These are phyloP conservation scores for Manis javanica DNA, from an alignment of 2,797 vertebrate species.

Conservation along the genomic window DNA sequence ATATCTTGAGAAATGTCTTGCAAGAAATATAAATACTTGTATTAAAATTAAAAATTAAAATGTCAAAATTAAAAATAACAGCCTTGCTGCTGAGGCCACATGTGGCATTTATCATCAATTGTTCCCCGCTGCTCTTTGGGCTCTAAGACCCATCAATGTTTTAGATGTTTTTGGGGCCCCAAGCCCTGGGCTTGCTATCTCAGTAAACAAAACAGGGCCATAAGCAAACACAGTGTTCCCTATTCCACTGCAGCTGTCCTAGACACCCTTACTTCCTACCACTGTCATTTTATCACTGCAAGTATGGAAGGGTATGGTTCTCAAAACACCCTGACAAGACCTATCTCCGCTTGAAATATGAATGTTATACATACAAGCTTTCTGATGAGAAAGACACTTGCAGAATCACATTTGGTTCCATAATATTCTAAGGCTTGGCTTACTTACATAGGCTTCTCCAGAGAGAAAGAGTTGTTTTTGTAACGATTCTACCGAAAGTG, in stretches of 20 bases:
- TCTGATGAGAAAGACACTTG: background rate
- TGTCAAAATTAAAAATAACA: background rate
- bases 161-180: background rate
- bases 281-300: background rate
- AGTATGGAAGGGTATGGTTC: background rate
- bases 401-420: conserved; percentile 21
- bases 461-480: background rate
- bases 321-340: background rate
- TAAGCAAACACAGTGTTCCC: background rate
- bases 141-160: background rate
- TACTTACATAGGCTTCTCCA: background rate
- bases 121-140: background rate
- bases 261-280: background rate
- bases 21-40: background rate
- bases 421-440: background rate
- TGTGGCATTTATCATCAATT: background rate
- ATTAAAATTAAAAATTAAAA: background rate
- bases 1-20: background rate
- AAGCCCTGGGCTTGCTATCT: background rate
- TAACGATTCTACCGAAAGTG: conserved; percentile 25
- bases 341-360: background rate
- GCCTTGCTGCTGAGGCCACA: background rate
- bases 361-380: background rate
- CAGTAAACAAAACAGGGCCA: background rate
- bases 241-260: fast-evolving